Percentiles rank a stretch among this genome's conserved stretches.
These are phyloP conservation scores for Unio pictorum DNA, from an alignment of 2,888 invertebrate species.

Conservation along the genomic window DNA sequence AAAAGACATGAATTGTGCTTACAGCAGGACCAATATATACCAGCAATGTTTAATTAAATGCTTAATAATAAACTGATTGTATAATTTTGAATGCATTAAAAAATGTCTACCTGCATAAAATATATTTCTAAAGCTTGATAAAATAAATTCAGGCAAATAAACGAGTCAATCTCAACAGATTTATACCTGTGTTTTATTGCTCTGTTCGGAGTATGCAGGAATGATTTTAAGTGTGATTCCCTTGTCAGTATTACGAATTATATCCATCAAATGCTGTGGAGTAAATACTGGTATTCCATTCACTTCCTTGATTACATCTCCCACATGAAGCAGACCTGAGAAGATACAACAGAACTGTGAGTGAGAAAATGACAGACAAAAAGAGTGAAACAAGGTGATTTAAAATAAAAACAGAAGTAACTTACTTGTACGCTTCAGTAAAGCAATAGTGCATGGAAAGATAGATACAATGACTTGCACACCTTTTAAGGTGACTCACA, in stretches of 20 bases:
- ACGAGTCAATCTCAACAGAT: neutral
- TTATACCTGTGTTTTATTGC: slow-evolving; percentile 50
- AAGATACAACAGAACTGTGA: neutral
- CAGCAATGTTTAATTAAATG: too few species aligned
- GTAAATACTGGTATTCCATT: slow-evolving; percentile 73
- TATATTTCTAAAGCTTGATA: too few species aligned
- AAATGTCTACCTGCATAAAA: too few species aligned
- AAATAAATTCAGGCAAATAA: too few species aligned
- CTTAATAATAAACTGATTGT: too few species aligned
- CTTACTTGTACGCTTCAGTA: neutral
- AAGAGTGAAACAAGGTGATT: neutral
- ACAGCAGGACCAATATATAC: too few species aligned
- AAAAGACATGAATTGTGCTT: too few species aligned
- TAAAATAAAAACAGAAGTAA: neutral
- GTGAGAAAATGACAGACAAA: neutral
- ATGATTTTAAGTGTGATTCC: slow-evolving; percentile 69
- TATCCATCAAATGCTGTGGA: slow-evolving; percentile 90
- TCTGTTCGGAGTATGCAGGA: slow-evolving; percentile 55
- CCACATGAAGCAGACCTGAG: slow-evolving; percentile 68
- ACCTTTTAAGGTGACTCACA: too few species aligned
- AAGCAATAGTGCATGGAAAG: too few species aligned
- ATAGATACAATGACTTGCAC: too few species aligned
- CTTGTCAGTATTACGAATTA: slow-evolving; percentile 81
- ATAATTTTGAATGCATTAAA: too few species aligned
- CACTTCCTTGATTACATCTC: slow-evolving; percentile 70